Evolutionary conservation across 2,797 vertebrate species (phyloP), one percentile per base, ranked within the genome.

Genomic region (Hephaestus fuliginosus): DNA sequence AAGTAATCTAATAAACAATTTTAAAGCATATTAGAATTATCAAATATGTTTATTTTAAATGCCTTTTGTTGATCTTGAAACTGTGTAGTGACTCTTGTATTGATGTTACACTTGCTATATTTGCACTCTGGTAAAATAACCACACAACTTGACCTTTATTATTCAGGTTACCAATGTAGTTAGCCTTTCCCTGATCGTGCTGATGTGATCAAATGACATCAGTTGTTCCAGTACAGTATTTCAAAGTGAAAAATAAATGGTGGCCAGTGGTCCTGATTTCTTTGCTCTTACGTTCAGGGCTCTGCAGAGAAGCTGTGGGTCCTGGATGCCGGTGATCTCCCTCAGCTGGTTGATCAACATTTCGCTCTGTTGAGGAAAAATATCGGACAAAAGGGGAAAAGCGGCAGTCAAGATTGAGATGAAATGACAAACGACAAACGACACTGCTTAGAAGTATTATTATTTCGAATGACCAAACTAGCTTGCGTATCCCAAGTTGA

Each of bases 271-370:
- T 48, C 15, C 39, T 44, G 10, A 18, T 43, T 46, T 30, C 1
- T 44, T 5, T 5, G 36, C 5, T 92, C 96, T 86, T 92, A 99
- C 98, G 88, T 96, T 97, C 44, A 99, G 92, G 70, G 97, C 96
- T 4, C 94, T 95, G 8, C 94, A 95, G 82, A 99, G 97, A 73
- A 97, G 92, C 66, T 95, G 93, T 1, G 94, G 87, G 82, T 99
- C 97, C 73, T 97, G 97, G 92, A 98, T 96, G 57, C 97, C 97
- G 0, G 98, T 99, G 93, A 99, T 97, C 92, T 99, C 98, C 76
- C 86, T 96, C 90, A 99, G 94, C 89, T 99, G 97, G 92, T 96
- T 97, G 82, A 99, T 92, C 82, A 98, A 92, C 93, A 97, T 95
- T 75, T 96, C 96, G 46, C 81, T 93, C 93, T 95, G 84, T 81